Conservation (phyloP, 2,113 vertebrate genomes). For the Pygoscelis antarcticus region DNA sequence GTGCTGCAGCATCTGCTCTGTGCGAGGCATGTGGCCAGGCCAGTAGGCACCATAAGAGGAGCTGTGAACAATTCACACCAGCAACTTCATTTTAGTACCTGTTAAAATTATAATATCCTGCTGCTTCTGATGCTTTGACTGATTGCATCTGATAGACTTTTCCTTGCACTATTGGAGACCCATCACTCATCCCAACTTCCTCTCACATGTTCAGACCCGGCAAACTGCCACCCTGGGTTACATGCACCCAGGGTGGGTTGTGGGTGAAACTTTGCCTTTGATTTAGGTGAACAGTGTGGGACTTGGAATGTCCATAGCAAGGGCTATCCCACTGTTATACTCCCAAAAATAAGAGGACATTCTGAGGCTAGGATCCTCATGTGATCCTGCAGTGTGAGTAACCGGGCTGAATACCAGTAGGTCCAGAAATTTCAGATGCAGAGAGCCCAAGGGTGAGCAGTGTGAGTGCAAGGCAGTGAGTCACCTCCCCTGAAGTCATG, state of each 20-base stretch:
- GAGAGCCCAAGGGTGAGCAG: background rate
- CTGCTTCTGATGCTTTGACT: background rate
- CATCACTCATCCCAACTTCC: background rate
- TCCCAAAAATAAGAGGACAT: background rate
- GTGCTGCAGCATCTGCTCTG: background rate
- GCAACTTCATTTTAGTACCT: background rate
- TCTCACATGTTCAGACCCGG: background rate
- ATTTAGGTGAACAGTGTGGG: background rate
- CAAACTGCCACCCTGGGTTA: background rate
- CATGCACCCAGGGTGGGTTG: background rate
- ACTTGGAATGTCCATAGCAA: background rate
- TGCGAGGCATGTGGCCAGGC: background rate
- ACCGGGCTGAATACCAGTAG: background rate
- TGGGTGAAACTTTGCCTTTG: background rate
- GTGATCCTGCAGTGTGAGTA: background rate
- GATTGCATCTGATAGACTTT: background rate
- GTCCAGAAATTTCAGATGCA: background rate
- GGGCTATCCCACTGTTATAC: background rate
- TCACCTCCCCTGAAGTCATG: background rate
- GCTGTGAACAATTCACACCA: background rate
- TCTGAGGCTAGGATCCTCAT: background rate
- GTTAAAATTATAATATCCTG: background rate
- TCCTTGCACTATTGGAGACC: background rate
- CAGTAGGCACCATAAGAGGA: background rate
- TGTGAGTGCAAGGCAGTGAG: background rate